A percentile compares a stretch with the other conserved stretches of the same genome.
Evolutionary conservation across 2,797 vertebrate genomes (phyloP).

Genomic region (Muscicapa comitata): DNA sequence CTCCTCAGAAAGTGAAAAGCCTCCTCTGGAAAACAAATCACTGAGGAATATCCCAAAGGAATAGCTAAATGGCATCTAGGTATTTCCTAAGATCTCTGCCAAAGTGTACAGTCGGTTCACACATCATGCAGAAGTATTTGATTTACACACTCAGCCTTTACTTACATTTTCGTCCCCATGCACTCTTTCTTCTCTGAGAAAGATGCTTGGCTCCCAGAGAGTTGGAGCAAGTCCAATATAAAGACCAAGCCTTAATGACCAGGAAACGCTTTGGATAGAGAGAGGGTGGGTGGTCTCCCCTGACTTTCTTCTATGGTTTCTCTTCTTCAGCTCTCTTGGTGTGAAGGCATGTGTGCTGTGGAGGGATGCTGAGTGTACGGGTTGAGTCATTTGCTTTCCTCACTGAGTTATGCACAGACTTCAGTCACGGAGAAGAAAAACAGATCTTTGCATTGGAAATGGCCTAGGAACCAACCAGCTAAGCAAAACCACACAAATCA

Average conservation of each 20-base stretch:
- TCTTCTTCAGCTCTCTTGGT: not conserved
- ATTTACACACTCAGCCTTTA: not conserved
- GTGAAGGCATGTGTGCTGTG: not conserved
- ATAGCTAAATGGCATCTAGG: not conserved
- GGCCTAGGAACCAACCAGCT: not conserved
- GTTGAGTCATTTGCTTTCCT: not conserved
- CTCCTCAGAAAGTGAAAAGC: not conserved
- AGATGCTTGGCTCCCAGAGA: not conserved
- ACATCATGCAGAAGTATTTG: not conserved
- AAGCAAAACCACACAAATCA: not conserved
- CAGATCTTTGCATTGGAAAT: not conserved
- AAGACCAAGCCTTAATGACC: not conserved
- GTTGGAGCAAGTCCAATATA: not conserved
- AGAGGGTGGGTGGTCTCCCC: not conserved
- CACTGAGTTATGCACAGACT: not conserved
- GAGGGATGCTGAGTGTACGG: not conserved
- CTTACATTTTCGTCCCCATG: not conserved
- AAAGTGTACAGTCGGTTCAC: not conserved
- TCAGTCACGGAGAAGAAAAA: not conserved
- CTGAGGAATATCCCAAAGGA: not conserved
- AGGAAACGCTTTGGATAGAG: not conserved
- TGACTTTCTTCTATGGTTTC: not conserved
- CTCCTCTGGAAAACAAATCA: not conserved
- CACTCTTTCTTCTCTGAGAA: not conserved
- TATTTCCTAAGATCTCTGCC: not conserved